These are phyloP conservation scores for Amphibalanus amphitrite DNA, from an alignment of 1,140 invertebrate genomes.

Conservation along the genomic window DNA sequence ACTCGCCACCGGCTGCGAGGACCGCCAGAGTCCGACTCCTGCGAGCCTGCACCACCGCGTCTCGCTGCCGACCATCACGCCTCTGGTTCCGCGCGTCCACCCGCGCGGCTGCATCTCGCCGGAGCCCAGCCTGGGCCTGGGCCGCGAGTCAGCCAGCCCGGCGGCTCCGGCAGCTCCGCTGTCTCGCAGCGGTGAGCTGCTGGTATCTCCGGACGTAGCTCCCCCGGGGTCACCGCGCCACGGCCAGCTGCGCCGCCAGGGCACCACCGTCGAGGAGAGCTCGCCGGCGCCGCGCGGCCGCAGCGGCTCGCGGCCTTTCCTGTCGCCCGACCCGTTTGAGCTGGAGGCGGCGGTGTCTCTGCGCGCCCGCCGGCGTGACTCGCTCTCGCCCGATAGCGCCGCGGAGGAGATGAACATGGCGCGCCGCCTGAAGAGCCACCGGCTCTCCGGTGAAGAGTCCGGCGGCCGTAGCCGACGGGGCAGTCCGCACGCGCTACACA, in stretches of 20 bases:
- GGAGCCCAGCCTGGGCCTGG: neutral
- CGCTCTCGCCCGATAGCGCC: slow-evolving; percentile 70
- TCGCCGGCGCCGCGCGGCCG: slow-evolving; percentile 29
- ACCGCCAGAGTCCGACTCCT: too few species aligned
- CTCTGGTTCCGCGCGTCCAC: neutral
- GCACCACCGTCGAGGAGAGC: slow-evolving; percentile 65
- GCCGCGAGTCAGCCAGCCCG: too few species aligned
- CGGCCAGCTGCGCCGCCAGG: slow-evolving; percentile 48
- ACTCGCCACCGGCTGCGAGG: too few species aligned
- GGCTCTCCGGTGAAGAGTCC: too few species aligned
- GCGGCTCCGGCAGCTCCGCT: too few species aligned
- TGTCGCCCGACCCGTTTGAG: slow-evolving; percentile 42
- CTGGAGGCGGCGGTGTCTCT: too few species aligned
- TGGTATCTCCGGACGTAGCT: too few species aligned
- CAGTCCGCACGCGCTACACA: too few species aligned
- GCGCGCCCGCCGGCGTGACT: slow-evolving; percentile 41
- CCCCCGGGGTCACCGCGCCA: too few species aligned
- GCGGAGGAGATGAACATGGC: slow-evolving; percentile 25
- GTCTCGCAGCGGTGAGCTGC: too few species aligned
- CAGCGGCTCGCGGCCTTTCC: slow-evolving; percentile 54
- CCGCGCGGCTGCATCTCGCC: neutral
- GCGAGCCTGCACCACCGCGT: neutral
- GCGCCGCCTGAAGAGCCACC: too few species aligned
- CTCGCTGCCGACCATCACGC: neutral
- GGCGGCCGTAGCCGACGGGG: too few species aligned